These are phyloP conservation scores for Dryobates pubescens DNA, from an alignment of 2,797 vertebrate genomes.

Conservation along the genomic window DNA sequence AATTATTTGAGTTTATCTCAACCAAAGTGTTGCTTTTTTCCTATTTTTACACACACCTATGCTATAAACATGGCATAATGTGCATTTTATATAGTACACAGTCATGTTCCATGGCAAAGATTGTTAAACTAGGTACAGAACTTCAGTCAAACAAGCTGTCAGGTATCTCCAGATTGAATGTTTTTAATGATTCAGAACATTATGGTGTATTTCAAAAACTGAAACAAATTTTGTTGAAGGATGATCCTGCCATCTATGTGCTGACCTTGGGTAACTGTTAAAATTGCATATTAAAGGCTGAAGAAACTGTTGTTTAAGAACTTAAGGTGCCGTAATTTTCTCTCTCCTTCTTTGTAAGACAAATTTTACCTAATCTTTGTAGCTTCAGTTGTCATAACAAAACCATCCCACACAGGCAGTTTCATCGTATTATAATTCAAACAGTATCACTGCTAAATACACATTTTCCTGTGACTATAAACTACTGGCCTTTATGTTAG, in stretches of 20 bases:
- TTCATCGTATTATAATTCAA: neutral
- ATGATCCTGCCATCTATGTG: neutral
- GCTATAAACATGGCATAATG: neutral
- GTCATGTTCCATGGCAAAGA: neutral
- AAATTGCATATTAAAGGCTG: conserved; percentile 48
- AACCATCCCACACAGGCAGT: conserved; percentile 9
- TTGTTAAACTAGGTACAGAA: neutral
- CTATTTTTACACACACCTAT: neutral
- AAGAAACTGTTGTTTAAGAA: conserved; percentile 2
- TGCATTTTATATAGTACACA: neutral
- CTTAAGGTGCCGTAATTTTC: conserved; percentile 7
- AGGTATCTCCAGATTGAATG: neutral
- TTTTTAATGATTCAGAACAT: conserved; percentile 8
- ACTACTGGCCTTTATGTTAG: neutral
- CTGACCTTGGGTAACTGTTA: conserved; percentile 30
- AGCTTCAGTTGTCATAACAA: conserved; percentile 66
- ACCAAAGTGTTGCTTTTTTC: neutral
- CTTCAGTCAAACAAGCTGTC: conserved; percentile 44
- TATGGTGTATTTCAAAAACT: neutral
- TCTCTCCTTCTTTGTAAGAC: neutral
- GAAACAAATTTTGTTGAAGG: conserved; percentile 38
- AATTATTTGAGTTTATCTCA: neutral
- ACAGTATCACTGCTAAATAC: neutral
- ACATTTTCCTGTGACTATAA: conserved; percentile 24
- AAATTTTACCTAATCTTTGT: conserved; percentile 37